Base-by-base conservation (phyloP, 2,888 invertebrate genomes). In the Lycia hirtaria region DNA sequence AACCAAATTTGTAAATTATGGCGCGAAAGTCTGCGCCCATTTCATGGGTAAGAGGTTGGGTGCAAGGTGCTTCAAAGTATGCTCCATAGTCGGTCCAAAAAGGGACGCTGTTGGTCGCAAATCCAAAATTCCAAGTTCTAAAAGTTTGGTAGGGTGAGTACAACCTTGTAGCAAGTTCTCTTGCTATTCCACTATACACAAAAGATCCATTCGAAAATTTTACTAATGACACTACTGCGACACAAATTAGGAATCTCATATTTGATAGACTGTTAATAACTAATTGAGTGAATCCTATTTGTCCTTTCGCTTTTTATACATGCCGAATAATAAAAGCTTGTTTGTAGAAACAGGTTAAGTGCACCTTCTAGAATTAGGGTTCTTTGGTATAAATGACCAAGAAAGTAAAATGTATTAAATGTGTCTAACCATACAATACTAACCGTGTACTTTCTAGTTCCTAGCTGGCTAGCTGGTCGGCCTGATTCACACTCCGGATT, bases 21-120 rank as follows among this genome's bases (percentile, higher is more conserved):
- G 20, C 20, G 10, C 44, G 64, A 24, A 47, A 58, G 10, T 45
- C 41, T 9, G 22, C 0, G 5, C 50, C 0, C 1, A 44, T 17
- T 47, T 64, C 47, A 1, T 51, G 44, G 15, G 40, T 51, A 10
- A 60, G 24, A 4, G 14, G 14, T 1, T 32, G 44, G 10, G 6
- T 24, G 50, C 64, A 64, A 1, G 59, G 54, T 2, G 10, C 15
- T 24, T 56, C 47, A 14, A 33, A 44, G 0, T 32, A 14, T n/a
- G 38, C 6, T 12, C 20, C 52, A 5, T 37, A 26, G 26, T 28
- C n/a, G 4, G n/a, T 44, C 19, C 45, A 14, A 26, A 32, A 41
- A 7, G 54, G 47, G 2, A 30, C 1, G 17, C 33, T 32, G 9
- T 22, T 38, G 2, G 19, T 30, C 17, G 22, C 6, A 12, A 22